Conservation (phyloP, 2,797 vertebrate species). For the Acanthurus leucopareius region DNA sequence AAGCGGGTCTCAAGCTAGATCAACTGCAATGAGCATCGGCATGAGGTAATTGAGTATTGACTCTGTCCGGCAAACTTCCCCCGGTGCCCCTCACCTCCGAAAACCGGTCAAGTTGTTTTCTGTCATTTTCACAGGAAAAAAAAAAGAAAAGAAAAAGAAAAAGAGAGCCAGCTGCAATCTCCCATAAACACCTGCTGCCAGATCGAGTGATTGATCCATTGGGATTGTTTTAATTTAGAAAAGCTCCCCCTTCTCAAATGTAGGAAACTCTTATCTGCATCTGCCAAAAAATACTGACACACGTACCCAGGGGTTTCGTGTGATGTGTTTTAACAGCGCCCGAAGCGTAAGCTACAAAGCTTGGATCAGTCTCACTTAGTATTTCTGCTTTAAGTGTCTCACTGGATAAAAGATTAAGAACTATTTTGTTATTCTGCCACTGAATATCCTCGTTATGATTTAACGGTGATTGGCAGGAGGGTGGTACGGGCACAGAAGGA, state of each 20-base stretch:
- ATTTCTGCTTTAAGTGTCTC: constrained; percentile 16
- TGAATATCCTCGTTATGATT: not conserved
- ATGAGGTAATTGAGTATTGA: constrained; percentile 74
- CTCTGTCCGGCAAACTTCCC: constrained; percentile 47
- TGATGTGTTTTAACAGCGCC: constrained; percentile 2
- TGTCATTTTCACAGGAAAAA: constrained; percentile 27
- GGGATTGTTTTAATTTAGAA: constrained; percentile 52
- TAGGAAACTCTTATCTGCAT: constrained; percentile 53
- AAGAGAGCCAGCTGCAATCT: constrained; percentile 42
- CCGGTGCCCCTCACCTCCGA: constrained; percentile 14
- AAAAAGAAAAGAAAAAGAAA: not conserved
- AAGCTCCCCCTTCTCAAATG: constrained; percentile 23
- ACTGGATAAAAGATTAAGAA: constrained; percentile 15
- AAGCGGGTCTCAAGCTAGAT: constrained; percentile 37
- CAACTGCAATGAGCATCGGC: constrained; percentile 38
- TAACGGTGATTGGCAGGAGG: not conserved
- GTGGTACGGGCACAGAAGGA: not conserved
- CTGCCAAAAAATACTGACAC: constrained; percentile 29
- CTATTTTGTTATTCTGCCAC: constrained; percentile 1
- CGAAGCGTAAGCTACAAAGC: constrained; percentile 11
- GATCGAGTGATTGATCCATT: constrained; percentile 59
- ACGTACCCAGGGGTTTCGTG: constrained; percentile 3
- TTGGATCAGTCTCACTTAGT: constrained; percentile 19
- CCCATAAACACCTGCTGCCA: constrained; percentile 51
- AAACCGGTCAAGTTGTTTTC: constrained; percentile 40